Conservation (phyloP, 2,888 invertebrate species). For the Gastracanthus pulcherrimus region DNA sequence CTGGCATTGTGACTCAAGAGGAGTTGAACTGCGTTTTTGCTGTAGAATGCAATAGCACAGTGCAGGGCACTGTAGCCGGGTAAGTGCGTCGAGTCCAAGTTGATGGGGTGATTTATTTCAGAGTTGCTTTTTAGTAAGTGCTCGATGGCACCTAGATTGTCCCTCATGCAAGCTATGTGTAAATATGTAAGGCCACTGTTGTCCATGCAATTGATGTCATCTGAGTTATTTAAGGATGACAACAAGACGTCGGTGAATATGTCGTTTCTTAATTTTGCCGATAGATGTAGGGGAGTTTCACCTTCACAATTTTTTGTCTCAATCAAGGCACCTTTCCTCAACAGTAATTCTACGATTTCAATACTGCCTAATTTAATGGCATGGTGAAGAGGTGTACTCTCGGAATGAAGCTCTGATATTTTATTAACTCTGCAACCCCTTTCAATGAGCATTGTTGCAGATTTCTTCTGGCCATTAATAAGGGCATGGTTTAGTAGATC, state of each 20-base stretch:
- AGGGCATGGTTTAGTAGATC: not conserved
- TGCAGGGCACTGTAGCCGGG: not conserved
- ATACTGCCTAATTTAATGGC: not conserved
- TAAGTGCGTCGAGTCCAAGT: not conserved
- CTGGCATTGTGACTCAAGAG: not conserved
- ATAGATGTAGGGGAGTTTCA: not conserved
- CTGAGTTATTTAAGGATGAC: not conserved
- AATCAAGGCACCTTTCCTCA: slow-evolving; percentile 26
- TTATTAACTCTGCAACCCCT: slow-evolving; percentile 24
- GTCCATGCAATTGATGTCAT: not conserved
- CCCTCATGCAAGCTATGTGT: slow-evolving; percentile 17
- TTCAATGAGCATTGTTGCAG: slow-evolving; percentile 8
- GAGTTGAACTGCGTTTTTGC: not conserved
- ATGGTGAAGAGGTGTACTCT: slow-evolving; percentile 23
- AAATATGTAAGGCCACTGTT: slow-evolving; percentile 1
- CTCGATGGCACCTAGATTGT: not conserved
- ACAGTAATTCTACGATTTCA: slow-evolving; percentile 14
- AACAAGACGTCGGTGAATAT: not conserved
- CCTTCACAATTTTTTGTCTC: not conserved
- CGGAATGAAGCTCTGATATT: not conserved
- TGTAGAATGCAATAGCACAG: not conserved
- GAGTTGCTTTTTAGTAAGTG: not conserved
- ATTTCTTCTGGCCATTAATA: not conserved
- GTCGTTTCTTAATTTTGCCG: not conserved
- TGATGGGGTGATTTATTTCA: not conserved